These are phyloP conservation scores for Hoplodrina blanda DNA, from an alignment of 2,888 invertebrate genomes.

Conservation along the genomic window DNA sequence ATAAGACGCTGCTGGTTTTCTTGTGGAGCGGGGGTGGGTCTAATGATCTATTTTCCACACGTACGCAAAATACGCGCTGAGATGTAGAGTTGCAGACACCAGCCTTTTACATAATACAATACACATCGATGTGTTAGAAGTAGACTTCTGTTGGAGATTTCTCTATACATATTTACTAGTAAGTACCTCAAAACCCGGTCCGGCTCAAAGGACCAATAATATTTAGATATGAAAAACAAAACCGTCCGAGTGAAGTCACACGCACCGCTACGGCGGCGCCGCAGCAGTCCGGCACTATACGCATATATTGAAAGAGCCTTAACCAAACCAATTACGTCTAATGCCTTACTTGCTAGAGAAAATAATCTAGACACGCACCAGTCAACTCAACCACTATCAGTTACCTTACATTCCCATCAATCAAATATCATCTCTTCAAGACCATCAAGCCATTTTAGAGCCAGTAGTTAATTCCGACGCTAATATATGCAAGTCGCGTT, in stretches of 20 bases:
- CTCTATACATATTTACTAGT: background rate
- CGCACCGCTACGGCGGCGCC: too few species aligned
- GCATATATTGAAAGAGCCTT: background rate
- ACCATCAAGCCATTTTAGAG: constrained; percentile 28
- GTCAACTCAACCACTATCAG: constrained; percentile 22
- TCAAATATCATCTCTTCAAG: constrained; percentile 28
- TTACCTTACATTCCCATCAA: constrained; percentile 26
- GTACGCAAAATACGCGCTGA: too few species aligned
- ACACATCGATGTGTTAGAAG: too few species aligned
- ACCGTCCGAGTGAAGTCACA: too few species aligned
- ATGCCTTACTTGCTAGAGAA: background rate
- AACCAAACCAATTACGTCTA: background rate
- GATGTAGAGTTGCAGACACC: too few species aligned
- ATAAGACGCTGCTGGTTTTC: too few species aligned
- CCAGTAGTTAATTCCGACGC: constrained; percentile 39
- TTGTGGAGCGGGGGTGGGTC: too few species aligned
- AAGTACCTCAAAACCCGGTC: background rate
- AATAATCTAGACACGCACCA: background rate
- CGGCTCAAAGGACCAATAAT: background rate
- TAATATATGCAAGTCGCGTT: constrained; percentile 62
- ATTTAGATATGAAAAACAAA: too few species aligned
- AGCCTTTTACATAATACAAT: too few species aligned
- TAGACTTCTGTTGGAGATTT: background rate
- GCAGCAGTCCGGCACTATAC: too few species aligned
- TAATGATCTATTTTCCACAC: too few species aligned